Percentiles rank a stretch among this genome's conserved stretches.
phyloP scores from a whole-genome alignment of 2,797 vertebrate species.

The Sebastes nivosus region DNA sequence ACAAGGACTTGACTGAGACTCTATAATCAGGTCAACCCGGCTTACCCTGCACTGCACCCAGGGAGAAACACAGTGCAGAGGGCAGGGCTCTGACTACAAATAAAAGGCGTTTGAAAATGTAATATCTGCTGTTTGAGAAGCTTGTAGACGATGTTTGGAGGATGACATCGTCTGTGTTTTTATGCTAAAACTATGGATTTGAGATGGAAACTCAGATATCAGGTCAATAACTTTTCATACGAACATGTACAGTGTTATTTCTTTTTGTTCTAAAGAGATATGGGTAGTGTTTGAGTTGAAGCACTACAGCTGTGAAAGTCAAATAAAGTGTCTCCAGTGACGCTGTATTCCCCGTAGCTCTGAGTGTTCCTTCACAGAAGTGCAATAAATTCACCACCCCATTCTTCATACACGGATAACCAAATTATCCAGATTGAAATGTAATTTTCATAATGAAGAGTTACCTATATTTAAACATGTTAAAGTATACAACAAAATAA shows the following conservation, averaged over 20 bases:
- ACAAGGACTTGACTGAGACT: slow-evolving; percentile 4
- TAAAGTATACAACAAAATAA: neutral
- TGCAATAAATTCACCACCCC: neutral
- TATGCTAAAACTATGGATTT: neutral
- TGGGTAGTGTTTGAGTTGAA: slow-evolving; percentile 2
- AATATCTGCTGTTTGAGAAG: neutral
- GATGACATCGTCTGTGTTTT: neutral
- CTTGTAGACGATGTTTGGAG: neutral
- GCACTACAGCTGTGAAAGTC: neutral
- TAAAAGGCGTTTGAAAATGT: neutral
- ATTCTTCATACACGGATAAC: neutral
- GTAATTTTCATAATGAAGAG: neutral
- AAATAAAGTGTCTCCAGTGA: slow-evolving; percentile 34
- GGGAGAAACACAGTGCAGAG: neutral
- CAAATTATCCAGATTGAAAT: too few relatives aligned
- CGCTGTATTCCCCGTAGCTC: neutral
- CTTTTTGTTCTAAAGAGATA: neutral
- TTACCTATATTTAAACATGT: neutral
- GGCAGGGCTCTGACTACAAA: neutral
- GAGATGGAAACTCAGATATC: neutral
- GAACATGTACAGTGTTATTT: neutral
- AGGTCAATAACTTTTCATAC: neutral
- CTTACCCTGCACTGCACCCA: slow-evolving; percentile 11
- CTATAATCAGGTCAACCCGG: neutral
- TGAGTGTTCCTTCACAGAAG: neutral